Base-by-base conservation (phyloP, 2,113 vertebrate genomes). In the Recurvirostra avosetta region DNA sequence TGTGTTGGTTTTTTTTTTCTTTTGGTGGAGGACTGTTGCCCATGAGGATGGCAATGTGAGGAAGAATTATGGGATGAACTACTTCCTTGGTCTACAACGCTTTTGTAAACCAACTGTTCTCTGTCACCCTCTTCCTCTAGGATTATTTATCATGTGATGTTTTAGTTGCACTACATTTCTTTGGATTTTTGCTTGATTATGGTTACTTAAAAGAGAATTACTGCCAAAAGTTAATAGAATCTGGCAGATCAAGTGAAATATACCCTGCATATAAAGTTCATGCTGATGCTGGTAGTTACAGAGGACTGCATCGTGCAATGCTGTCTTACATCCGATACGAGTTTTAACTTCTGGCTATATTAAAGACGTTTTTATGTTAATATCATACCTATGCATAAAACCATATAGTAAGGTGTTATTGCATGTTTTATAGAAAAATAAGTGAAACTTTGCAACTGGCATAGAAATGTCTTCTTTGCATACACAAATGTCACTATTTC, bases 281-380 rank as follows among this genome's bases (percentile, higher is more conserved):
- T 49, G 9, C 1, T 62, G 27, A 13, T 79, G 8, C 5, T 50
- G 11, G 10, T 55, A 67, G 5, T 61, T 61, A 77, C 12, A 67
- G 0, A 0, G 12, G 19, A 38, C 27, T 71, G 19, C 14, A 12
- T 6, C 41, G 15, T 55, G 8, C 13, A 47, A 19, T n/a, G 9
- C 2, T 58, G 22, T 45, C 11, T 52, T 40, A 3, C 16, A n/a
- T 41, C 16, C 65, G 11, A 49, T 5, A 47, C 5, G 11, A 63
- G 6, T 38, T 65, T 72, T 59, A 43, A 52, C 26, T 79, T 66
- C 34, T 82, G 29, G 2, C 12, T 72, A 9, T 85, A 59, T 75
- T 67, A 50, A 89, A 94, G 77, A 26, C 11, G 40, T 82, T 93
- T 79, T 22, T 62, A 50, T 92, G 22, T 65, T 79, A 67, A 82